Evolutionary conservation across 2,888 invertebrate species (phyloP).

Genomic region (Tetranychus truncatus): DNA sequence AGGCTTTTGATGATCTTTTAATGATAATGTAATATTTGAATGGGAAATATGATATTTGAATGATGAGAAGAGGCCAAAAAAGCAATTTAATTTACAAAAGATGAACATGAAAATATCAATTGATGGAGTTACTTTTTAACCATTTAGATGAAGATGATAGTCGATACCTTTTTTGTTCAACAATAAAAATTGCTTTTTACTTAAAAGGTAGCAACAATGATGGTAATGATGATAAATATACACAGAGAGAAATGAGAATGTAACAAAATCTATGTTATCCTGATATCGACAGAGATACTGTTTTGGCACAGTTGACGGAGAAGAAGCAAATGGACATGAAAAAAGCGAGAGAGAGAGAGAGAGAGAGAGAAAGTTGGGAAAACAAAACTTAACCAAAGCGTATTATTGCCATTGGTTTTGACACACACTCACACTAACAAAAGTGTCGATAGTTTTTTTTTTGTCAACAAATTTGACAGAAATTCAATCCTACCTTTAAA

Average conservation of each 20-base stretch:
- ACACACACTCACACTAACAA: not conserved
- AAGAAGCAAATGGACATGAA: not conserved
- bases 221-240: no score
- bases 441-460: not conserved
- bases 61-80: no score
- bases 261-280: not conserved
- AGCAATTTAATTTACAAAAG: no score
- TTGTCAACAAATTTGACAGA: not conserved
- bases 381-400: not conserved
- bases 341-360: no score
- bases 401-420: not conserved
- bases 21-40: no score
- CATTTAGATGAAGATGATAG: not conserved
- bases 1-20: no score
- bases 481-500: not conserved
- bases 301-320: not conserved
- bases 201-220: not conserved
- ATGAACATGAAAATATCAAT: no score
- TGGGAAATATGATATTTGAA: no score
- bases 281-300: not conserved
- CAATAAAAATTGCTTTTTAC: not conserved
- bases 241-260: not conserved
- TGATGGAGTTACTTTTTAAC: no score
- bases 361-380: not conserved
- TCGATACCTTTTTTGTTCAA: not conserved